Base-by-base conservation (phyloP, 2,797 vertebrate species). In the Moxostoma hubbsi region DNA sequence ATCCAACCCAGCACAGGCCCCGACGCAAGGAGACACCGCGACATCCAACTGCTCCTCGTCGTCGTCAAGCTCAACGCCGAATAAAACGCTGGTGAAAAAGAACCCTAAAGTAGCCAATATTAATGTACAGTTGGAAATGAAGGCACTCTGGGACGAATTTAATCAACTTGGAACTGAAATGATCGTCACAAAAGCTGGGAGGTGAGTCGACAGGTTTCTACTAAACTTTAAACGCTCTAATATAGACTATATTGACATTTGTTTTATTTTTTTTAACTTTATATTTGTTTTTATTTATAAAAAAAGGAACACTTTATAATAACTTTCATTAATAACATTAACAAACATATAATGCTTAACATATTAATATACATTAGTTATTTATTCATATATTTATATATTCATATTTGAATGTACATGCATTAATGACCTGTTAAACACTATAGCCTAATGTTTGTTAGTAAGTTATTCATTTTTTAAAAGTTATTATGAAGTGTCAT, bases 121-220 rank as follows among this genome's bases (percentile, higher is more conserved):
- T 87, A 98, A 94, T 87, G 97, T 97, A 50, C 97, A 99, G 88
- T 90, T 99, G 93, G 98, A 99, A 93, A 99, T 99, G 98, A 99
- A 98, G 85, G 97, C 98, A 62, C 90, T 99, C 45, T 99, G 98
- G 98, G 97, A 99, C 90, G 98, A 99, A 82, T 99, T 99, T 93
- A 98, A 99, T 83, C 96, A 97, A 87, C 95, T 99, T 85, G 98
- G 98, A 82, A 99, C 97, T 43, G 98, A 99, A 91, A 99, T 99
- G 98, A 99, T 99, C 88, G 97, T 99, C 79, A 99, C 98, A 85
- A 99, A 99, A 89, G 98, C 98, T 49, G 98, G 98, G 87, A 98
- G 97, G 98, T 98, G 92, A 96, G 93, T 50, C 18, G 47, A 69
- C 53, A 49, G 36, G 12, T 16, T 18, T 61, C 54, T 50, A 15